Evolutionary conservation across 2,113 vertebrate species (phyloP), one percentile per base, ranked within the genome.

Genomic region (Plestiodon gilberti): DNA sequence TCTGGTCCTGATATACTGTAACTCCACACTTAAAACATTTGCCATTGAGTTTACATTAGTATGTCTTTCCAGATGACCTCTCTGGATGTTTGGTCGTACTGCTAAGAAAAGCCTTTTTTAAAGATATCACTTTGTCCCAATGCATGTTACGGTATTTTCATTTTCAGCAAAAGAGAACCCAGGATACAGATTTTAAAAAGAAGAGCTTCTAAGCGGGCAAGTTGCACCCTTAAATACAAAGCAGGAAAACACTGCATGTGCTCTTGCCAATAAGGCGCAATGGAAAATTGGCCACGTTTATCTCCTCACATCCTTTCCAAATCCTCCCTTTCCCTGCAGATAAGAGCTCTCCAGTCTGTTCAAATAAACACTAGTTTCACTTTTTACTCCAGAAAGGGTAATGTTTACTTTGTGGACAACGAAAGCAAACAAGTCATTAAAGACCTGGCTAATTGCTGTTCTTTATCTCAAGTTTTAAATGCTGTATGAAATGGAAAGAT

Each of bases 361-460:
- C 43, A 78, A 84, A 77, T 28, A 77, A 84, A 76, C 71, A 74
- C 18, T 5, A 22, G 23, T 65, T 84, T 67, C 4, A 18, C n/a
- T 35, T 84, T 84, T 77, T 35, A 30, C 61, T 30, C 74, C 61
- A 76, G 40, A 48, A 77, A 76, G 40, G 30, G 48, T 84, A 77
- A 77, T 33, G 38, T 64, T 76, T 84, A 84, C 59, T 65, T 77
- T 84, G 40, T 84, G 61, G 73, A 84, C 61, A 84, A 76, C 28
- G 65, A 84, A 84, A 65, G 73, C 73, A 84, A 77, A 69, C 61
- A 65, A 67, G 20, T 17, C 30, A 84, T 67, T 76, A 59, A 76
- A 76, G 28, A 23, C 30, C 43, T 67, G 67, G n/a, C n/a, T 35
- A 78, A 67, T 55, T 55, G 59, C 28, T 84, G 30, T 61, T 52